Base-by-base conservation (phyloP, 2,797 vertebrate species). In the Rhincodon typus region DNA sequence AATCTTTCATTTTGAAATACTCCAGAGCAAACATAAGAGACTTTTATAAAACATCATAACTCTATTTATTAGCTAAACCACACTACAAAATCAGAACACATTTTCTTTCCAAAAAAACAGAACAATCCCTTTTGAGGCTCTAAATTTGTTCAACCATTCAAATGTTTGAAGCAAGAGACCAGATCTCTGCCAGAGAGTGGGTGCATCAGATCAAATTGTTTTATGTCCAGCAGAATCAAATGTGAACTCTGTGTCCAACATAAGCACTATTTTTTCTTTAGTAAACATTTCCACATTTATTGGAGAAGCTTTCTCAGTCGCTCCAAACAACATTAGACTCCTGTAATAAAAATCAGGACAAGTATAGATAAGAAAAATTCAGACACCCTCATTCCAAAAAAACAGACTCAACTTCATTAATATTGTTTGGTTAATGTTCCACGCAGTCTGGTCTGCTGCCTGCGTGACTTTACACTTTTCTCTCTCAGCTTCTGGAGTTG, bases 41-140 rank as follows among this genome's bases (percentile, higher is more conserved):
- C 53, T 42, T n/a, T 62, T 90, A 15, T 62, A 62, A 90, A n/a
- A 62, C 27, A 15, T 90, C 62, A 90, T 90, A 90, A 62, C 34
- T 90, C 6, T 90, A 10, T 90, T 90, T 90, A 90, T 90, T 62
- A 90, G 79, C 79, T 84, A 84, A 84, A 84, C 79, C 79, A 84
- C 21, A 46, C 79, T 42, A 38, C 38, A 84, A 42, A 84, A 84
- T 42, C 5, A 21, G 38, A 42, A 42, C 38, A 84, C 38, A 46
- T 84, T 42, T 84, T 6, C 57, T 8, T 42, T 46, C 38, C 79
- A 84, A 84, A 84, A 84, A 42, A 19, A 4, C 77, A 42, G n/a
- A 38, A 38, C 4, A 17, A 42, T 84, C 77, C n/a, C 15, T 82
- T 42, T 19, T 84, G 79, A 21, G 79, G 79, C 17, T 84, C 17